phyloP scores from a whole-genome alignment of 2,113 vertebrate species.

The Vidua macroura region DNA sequence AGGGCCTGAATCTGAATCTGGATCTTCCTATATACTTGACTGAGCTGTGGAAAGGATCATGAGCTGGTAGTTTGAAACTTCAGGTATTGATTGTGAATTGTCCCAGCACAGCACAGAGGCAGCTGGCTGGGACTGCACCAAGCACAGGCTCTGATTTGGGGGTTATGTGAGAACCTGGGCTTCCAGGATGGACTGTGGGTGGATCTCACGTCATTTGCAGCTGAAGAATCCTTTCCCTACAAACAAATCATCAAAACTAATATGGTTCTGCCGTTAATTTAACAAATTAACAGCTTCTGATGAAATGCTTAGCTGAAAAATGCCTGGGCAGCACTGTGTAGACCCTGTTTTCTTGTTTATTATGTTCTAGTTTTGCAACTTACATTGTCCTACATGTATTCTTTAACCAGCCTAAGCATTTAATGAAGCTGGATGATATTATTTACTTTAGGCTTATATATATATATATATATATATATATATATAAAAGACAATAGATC shows the following conservation, averaged over 20 bases:
- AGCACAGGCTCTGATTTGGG: background rate
- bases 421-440: background rate
- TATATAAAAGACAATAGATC: background rate
- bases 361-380: background rate
- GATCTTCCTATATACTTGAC: background rate
- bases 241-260: background rate
- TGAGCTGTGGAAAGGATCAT: background rate
- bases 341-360: background rate
- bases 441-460: background rate
- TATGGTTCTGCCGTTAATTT: background rate
- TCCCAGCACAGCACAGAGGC: background rate
- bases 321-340: background rate
- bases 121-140: background rate
- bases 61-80: background rate
- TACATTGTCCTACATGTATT: background rate
- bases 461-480: no score
- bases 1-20: background rate
- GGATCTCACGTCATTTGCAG: background rate
- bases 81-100: background rate
- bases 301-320: background rate
- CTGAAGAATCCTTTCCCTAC: background rate
- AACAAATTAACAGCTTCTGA: background rate
- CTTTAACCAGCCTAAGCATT: background rate
- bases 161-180: background rate
- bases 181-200: rapidly evolving